Evolutionary conservation across 1,140 invertebrate species (phyloP), one percentile per base, ranked within the genome.

Genomic region (Pollicipes pollicipes): DNA sequence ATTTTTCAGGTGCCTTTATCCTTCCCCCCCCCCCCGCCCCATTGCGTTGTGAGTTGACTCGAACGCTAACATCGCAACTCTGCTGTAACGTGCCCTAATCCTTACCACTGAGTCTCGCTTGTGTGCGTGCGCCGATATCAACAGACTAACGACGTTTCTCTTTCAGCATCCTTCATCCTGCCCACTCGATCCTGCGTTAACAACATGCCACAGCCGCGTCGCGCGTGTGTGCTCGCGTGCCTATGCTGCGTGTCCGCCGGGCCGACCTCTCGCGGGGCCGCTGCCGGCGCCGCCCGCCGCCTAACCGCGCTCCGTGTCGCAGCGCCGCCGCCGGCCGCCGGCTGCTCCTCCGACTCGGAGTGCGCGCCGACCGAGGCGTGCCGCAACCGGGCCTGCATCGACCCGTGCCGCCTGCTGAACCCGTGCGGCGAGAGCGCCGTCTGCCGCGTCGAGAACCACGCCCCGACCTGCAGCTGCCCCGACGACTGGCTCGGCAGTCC

Each of bases 361-460:
- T 95, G 93, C 77, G 79, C 83, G 30, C 81, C 84, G 68, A 85
- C 85, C 32, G 86, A 88, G 76, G 84, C 86, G 0, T 95, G 93
- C 74, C 78, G 88, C 26, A 88, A 88, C 72, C 80, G 85, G 29
- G 82, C 82, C 64, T 93, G 90, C 76, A 83, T 88, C 29, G 88
- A 89, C 79, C 90, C 89, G 3, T 95, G 93, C 76, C 24, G 63
- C 63, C 79, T 86, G 64, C 81, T 82, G 17, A 88, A 87, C 75
- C 87, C 88, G 27, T 95, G 93, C 79, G 89, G 90, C 26, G 79
- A 82, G 0, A 88, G 88, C 35, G 91, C 91, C 1, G 84, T 89
- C 72, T 95, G 93, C 74, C 70, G 73, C 71, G 86, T 89, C 0
- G 71, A 75, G n/a, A 74, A 76, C 29, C 79, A 80, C 63, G 70